Evolutionary conservation across 2,888 invertebrate genomes (phyloP).

Genomic region (Diaphora mendica): DNA sequence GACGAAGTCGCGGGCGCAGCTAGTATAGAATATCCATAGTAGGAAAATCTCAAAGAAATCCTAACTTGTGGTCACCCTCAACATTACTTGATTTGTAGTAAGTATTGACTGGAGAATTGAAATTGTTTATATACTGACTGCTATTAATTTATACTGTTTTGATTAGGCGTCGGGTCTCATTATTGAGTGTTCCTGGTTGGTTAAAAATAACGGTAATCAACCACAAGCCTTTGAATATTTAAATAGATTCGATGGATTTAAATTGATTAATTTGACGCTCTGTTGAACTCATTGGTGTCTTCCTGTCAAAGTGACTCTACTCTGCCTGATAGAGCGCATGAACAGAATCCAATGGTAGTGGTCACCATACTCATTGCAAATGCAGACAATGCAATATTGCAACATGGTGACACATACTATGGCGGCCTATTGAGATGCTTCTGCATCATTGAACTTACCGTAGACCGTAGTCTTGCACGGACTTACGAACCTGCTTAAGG

Average conservation of each 20-base stretch:
- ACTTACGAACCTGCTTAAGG: too few species aligned
- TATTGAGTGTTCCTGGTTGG: conserved; percentile 13
- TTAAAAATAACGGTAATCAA: background rate
- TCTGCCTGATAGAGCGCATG: too few species aligned
- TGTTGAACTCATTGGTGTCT: background rate
- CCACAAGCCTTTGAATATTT: background rate
- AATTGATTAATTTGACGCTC: background rate
- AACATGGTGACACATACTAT: too few species aligned
- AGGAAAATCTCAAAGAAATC: background rate
- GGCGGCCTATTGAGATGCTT: too few species aligned
- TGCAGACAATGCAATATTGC: too few species aligned
- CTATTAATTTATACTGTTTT: conserved; percentile 44
- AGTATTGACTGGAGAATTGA: conserved; percentile 45
- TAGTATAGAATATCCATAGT: too few species aligned
- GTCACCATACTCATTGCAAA: too few species aligned
- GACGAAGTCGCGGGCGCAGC: too few species aligned
- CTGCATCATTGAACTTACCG: too few species aligned
- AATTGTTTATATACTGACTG: conserved; percentile 31
- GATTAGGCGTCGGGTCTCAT: conserved; percentile 39
- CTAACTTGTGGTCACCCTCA: conserved; percentile 7
- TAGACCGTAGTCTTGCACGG: too few species aligned
- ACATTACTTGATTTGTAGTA: conserved; percentile 18
- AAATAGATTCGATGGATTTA: background rate
- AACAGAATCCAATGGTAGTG: too few species aligned
- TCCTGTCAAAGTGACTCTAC: too few species aligned